Percentiles rank a stretch among this genome's conserved stretches.
phyloP scores from a whole-genome alignment of 2,113 vertebrate species.

The Cettia cetti region DNA sequence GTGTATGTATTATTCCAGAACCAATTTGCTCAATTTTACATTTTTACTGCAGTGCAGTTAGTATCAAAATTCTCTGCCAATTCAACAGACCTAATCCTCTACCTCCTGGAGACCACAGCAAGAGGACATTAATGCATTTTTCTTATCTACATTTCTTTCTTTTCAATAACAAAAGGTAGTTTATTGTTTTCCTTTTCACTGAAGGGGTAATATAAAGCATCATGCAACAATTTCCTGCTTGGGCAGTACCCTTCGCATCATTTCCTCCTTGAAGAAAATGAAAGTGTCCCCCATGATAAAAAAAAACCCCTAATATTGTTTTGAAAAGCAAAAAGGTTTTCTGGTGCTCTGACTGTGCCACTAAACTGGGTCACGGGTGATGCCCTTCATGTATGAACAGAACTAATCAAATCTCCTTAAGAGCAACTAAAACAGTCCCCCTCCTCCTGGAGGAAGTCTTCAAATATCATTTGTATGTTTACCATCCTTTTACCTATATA shows the following conservation, averaged over 20 bases:
- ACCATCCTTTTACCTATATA: not conserved
- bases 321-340: not conserved
- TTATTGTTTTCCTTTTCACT: not conserved
- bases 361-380: not conserved
- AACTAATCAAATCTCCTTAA: not conserved
- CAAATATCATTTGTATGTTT: not conserved
- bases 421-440: not conserved
- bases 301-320: not conserved
- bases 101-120: not conserved
- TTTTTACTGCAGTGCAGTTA: not conserved
- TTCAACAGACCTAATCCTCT: not conserved
- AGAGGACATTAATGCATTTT: not conserved
- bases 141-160: not conserved
- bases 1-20: not conserved
- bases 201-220: not conserved
- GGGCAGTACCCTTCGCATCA: not conserved
- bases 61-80: not conserved
- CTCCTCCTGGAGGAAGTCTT: not conserved
- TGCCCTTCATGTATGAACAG: not conserved
- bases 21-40: not conserved
- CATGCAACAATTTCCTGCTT: not conserved
- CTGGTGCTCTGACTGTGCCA: not conserved
- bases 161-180: not conserved
- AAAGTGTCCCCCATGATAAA: not conserved
- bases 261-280: not conserved